phyloP scores from a whole-genome alignment of 2,113 vertebrate genomes.

The Agelaius phoeniceus region DNA sequence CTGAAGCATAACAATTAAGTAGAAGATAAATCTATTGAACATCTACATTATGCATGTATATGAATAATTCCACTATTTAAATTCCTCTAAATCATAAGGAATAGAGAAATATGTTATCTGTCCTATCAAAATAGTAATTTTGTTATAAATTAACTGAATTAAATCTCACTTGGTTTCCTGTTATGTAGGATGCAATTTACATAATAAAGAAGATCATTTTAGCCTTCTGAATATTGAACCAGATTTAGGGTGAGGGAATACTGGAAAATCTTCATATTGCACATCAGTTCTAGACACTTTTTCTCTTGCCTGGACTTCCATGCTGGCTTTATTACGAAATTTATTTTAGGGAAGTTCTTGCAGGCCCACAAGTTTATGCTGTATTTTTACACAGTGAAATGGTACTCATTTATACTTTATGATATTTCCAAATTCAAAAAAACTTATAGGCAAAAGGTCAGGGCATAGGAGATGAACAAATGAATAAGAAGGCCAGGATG shows the following conservation, averaged over 20 bases:
- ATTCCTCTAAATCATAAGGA: conserved; percentile 10
- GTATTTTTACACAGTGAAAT: not conserved
- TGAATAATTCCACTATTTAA: conserved; percentile 13
- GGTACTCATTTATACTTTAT: not conserved
- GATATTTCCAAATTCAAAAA: not conserved
- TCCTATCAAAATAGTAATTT: conserved; percentile 35
- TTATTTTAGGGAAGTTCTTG: not conserved
- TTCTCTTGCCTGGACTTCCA: not conserved
- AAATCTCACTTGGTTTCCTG: conserved; percentile 15
- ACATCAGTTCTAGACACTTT: not conserved
- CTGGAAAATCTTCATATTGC: not conserved
- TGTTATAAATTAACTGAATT: conserved; percentile 20
- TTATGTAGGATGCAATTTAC: conserved; percentile 14
- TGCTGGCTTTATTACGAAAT: not conserved
- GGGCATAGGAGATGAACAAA: not conserved
- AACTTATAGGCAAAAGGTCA: not conserved
- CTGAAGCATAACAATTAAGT: not conserved
- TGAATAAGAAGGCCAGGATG: not conserved
- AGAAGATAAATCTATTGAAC: conserved; percentile 4
- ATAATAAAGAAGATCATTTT: not conserved
- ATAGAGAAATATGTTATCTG: conserved; percentile 26
- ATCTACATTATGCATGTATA: not conserved
- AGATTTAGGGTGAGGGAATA: not conserved
- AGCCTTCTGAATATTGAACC: not conserved
- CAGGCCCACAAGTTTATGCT: not conserved